These are phyloP conservation scores for Hyperoplus immaculatus DNA, from an alignment of 2,797 vertebrate genomes.

Conservation along the genomic window DNA sequence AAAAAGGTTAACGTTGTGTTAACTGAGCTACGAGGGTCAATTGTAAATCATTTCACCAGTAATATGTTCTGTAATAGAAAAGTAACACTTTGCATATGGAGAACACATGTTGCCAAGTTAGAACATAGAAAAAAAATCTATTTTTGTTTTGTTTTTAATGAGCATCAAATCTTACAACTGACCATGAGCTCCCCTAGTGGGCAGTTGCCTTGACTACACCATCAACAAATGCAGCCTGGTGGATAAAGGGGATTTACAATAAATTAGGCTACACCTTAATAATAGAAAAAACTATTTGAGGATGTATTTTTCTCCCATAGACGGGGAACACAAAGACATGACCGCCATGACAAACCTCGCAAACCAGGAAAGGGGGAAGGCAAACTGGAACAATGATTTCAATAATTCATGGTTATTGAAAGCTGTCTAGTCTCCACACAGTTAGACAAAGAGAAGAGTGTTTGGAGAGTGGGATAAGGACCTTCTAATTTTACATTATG, in stretches of 20 bases:
- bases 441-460: neutral
- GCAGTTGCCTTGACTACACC: neutral
- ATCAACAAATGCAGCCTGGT: neutral
- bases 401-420: slow-evolving; percentile 81
- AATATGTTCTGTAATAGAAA: neutral
- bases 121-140: neutral
- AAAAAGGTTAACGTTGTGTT: neutral
- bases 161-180: neutral
- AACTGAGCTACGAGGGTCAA: neutral
- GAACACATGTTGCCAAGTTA: neutral
- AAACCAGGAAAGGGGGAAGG: slow-evolving; percentile 26
- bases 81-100: neutral
- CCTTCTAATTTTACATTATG: slow-evolving; percentile 53
- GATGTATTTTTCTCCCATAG: slow-evolving; percentile 7
- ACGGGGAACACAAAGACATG: slow-evolving; percentile 13
- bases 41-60: neutral
- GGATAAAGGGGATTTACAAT: neutral
- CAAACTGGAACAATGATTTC: slow-evolving; percentile 62
- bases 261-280: neutral
- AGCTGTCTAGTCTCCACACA: slow-evolving; percentile 22
- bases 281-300: slow-evolving; percentile 14
- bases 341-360: slow-evolving; percentile 13
- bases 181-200: slow-evolving; percentile 8
- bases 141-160: neutral
- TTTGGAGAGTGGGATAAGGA: slow-evolving; percentile 33